phyloP scores from a whole-genome alignment of 2,113 vertebrate genomes.

The Toxotes jaculatrix region DNA sequence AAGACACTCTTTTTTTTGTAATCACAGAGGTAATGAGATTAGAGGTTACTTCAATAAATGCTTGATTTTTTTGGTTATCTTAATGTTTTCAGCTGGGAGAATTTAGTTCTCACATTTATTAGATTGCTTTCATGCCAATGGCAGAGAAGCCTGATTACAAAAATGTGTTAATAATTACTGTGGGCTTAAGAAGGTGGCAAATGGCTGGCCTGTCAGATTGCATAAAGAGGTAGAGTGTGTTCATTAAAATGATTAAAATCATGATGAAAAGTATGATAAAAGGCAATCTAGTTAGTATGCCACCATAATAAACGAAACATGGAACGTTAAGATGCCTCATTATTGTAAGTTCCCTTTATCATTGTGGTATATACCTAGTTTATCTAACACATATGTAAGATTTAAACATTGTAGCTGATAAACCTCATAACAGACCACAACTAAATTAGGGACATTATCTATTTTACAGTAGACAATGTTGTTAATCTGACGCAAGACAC shows the following conservation, averaged over 20 bases:
- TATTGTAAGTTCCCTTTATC: constrained; percentile 4
- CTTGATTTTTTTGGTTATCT: constrained; percentile 42
- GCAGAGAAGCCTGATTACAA: constrained; percentile 47
- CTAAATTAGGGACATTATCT: constrained; percentile 28
- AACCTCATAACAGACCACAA: not conserved
- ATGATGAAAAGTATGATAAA: constrained; percentile 34
- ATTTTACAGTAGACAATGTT: constrained; percentile 27
- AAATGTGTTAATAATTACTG: constrained; percentile 70
- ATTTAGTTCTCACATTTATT: constrained; percentile 60
- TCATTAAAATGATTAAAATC: constrained; percentile 61
- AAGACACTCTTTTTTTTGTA: constrained; percentile 28
- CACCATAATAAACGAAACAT: constrained; percentile 9
- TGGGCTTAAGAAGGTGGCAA: constrained; percentile 49
- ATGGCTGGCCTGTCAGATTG: constrained; percentile 43
- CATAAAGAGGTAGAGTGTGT: constrained; percentile 32
- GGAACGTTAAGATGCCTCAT: constrained; percentile 13
- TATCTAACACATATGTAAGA: not conserved
- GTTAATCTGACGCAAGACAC: constrained; percentile 43
- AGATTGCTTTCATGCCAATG: constrained; percentile 67
- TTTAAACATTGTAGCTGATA: not conserved
- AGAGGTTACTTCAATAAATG: constrained; percentile 59
- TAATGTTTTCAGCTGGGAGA: constrained; percentile 54
- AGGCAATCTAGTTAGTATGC: not conserved
- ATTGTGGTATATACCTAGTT: not conserved
- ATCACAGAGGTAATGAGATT: constrained; percentile 66